Conservation (phyloP, 2,113 vertebrate species). For the Myotis davidii region DNA sequence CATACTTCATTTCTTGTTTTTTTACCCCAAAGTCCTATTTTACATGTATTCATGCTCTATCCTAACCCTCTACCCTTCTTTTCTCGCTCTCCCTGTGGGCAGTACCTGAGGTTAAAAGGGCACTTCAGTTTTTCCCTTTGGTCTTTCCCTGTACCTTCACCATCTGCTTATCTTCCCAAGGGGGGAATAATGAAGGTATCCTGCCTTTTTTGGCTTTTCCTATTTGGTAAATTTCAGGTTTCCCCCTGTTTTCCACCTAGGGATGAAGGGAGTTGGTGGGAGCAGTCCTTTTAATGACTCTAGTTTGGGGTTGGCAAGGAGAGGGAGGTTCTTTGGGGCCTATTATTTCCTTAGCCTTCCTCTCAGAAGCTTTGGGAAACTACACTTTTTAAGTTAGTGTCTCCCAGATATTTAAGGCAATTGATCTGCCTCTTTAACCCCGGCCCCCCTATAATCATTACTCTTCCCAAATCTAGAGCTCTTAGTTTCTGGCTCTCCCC, state of each 20-base stretch:
- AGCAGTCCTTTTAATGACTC: conserved; percentile 13
- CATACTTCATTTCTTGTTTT: conserved; percentile 35
- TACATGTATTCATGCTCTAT: conserved; percentile 18
- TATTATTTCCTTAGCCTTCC: not conserved
- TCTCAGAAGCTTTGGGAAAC: conserved; percentile 55
- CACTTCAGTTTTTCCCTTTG: conserved; percentile 51
- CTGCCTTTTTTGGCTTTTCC: conserved; percentile 67
- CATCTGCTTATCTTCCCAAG: conserved; percentile 61
- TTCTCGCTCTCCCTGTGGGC: conserved; percentile 63
- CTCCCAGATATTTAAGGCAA: conserved; percentile 16
- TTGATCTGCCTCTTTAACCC: not conserved
- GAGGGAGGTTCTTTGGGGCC: conserved; percentile 61
- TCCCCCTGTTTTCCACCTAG: conserved; percentile 67
- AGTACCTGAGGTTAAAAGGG: conserved; percentile 69
- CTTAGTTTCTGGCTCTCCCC: conserved; percentile 45
- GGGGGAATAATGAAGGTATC: conserved; percentile 57
- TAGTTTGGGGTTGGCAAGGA: conserved; percentile 47
- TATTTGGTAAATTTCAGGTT: conserved; percentile 71
- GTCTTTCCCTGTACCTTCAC: conserved; percentile 47
- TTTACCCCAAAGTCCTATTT: not conserved
- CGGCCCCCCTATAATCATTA: not conserved
- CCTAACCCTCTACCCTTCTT: not conserved
- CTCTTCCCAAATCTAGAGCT: conserved; percentile 54
- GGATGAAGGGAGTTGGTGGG: conserved; percentile 78
- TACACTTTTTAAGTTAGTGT: not conserved